These are phyloP conservation scores for Halictus rubicundus DNA, from an alignment of 1,140 invertebrate genomes.

Conservation along the genomic window DNA sequence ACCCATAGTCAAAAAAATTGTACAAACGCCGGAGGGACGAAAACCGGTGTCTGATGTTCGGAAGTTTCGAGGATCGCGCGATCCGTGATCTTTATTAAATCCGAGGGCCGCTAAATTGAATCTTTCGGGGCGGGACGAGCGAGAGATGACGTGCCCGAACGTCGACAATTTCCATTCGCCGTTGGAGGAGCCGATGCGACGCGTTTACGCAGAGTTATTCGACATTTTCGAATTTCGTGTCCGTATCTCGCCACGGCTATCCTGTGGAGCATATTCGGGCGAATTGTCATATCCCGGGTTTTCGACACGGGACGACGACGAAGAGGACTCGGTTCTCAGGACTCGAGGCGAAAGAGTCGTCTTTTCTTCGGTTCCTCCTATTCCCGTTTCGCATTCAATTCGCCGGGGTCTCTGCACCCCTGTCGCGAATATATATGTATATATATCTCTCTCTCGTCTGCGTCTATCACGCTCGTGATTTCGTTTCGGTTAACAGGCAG, in stretches of 20 bases:
- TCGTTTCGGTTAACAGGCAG: conserved; percentile 62
- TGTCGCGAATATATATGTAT: conserved; percentile 33
- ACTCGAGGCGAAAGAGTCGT: conserved; percentile 16
- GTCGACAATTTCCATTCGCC: neutral
- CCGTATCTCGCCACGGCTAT: neutral
- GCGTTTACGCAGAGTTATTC: neutral
- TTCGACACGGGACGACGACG: neutral
- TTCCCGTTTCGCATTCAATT: conserved; percentile 43
- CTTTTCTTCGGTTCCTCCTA: conserved; percentile 28
- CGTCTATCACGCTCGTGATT: conserved; percentile 60
- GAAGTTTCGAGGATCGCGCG: too few relatives aligned
- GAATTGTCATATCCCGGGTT: conserved; percentile 14
- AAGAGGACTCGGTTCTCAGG: neutral
- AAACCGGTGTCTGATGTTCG: too few relatives aligned
- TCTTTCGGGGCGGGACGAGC: neutral
- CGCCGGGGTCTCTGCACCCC: conserved; percentile 23
- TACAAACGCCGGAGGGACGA: too few relatives aligned
- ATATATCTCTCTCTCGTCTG: conserved; percentile 33
- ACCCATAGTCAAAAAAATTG: too few relatives aligned
- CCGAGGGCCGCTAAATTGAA: neutral
- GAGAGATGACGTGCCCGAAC: too few relatives aligned
- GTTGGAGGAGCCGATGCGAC: neutral
- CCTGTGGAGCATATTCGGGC: conserved; percentile 20
- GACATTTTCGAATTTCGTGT: neutral
- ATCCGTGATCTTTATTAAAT: too few relatives aligned